These are phyloP conservation scores for Phaethon lepturus DNA, from an alignment of 2,113 vertebrate genomes.

Conservation along the genomic window DNA sequence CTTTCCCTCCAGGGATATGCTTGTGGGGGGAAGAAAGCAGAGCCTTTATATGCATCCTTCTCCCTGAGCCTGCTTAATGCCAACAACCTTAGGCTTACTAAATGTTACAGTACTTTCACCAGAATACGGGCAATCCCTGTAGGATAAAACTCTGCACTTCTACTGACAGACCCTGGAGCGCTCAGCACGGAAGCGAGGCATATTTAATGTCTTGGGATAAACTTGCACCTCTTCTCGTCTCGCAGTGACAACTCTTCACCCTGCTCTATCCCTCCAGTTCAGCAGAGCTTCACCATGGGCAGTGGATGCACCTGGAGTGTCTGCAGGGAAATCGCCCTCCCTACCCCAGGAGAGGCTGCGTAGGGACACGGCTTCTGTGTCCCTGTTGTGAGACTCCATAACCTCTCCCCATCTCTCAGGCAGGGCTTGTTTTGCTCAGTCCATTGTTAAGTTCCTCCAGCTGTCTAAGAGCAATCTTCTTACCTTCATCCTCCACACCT, in stretches of 20 bases:
- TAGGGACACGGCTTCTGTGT: too few species aligned
- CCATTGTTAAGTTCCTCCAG: background rate
- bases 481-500: background rate
- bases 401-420: background rate
- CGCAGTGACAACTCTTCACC: background rate
- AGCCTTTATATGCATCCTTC: background rate
- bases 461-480: background rate
- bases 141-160: background rate
- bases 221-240: background rate
- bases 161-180: background rate
- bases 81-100: background rate
- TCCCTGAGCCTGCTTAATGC: background rate
- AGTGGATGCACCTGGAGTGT: background rate
- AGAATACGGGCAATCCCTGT: background rate
- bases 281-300: background rate
- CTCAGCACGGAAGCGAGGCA: rapidly evolving
- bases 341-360: background rate
- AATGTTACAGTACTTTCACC: background rate
- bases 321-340: background rate
- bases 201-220: background rate
- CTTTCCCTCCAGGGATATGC: background rate
- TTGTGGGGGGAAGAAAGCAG: background rate
- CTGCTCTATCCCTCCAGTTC: background rate
- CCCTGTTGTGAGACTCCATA: background rate
- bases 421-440: background rate